Evolutionary conservation across 2,113 vertebrate genomes (phyloP), one percentile per base, ranked within the genome.

Genomic region (Cathartes aura): DNA sequence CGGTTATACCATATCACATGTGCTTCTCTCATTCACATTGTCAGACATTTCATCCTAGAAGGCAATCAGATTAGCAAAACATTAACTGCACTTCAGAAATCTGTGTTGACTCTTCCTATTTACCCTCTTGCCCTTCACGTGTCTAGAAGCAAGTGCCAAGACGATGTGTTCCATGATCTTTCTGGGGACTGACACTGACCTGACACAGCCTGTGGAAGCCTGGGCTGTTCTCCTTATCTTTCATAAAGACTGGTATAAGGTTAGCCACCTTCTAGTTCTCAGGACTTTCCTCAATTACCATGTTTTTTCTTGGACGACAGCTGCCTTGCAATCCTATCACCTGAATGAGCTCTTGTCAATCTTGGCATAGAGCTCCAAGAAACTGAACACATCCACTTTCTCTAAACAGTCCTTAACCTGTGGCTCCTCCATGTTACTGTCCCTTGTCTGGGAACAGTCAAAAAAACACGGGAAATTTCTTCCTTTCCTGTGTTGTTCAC

Each of bases 111-210:
- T 74, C 40, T 55, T 71, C 9, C 40, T 7, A 24, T 10, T 38
- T 45, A 73, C 24, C n/a, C 18, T 43, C n/a, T 64, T 56, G 22
- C 12, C 17, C 14, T 45, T 87, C 18, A 16, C 0, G 0, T 55
- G 9, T n/a, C 38, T 63, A 48, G n/a, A 89, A 93, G 48, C 29
- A 36, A 26, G 22, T 38, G 19, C 27, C 7, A 75, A 38, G 53
- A 55, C 0, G 1, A 50, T 3, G 4, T 7, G 24, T 64, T 45
- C 81, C 36, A 2, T 8, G 22, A 27, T 9, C n/a, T 18, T 82
- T 32, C 72, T 42, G 22, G 63, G 30, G 45, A 60, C 17, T 68
- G 62, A 66, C 9, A 27, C 9, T 48, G 62, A 48, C 42, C 24
- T 83, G 38, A 42, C 26, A 62, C 15, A 50, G 45, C 5, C 53